These are phyloP conservation scores for Microcebus lehilahytsara DNA, from an alignment of 2,113 vertebrate genomes.

Conservation along the genomic window DNA sequence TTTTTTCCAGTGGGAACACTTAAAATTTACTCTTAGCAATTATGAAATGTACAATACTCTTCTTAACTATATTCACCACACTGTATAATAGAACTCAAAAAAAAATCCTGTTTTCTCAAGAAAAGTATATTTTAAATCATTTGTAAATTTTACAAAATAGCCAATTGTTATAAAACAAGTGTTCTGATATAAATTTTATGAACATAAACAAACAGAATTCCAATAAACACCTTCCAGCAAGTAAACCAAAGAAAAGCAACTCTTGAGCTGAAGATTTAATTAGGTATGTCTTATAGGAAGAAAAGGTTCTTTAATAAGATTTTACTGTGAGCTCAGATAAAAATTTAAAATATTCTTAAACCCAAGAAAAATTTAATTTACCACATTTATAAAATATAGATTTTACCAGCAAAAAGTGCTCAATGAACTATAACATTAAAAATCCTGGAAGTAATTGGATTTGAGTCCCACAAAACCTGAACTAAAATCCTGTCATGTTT, in stretches of 20 bases:
- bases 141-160: conserved; percentile 28
- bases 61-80: neutral
- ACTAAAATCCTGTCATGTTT: conserved; percentile 34
- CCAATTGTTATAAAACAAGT: neutral
- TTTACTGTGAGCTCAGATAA: conserved; percentile 27
- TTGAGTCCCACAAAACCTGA: conserved; percentile 6
- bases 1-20: neutral
- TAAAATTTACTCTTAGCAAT: neutral
- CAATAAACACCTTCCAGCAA: neutral
- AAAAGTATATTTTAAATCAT: neutral
- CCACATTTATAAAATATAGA: conserved; percentile 47
- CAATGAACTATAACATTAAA: conserved; percentile 34
- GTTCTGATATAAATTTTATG: neutral
- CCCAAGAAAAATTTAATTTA: conserved; percentile 42
- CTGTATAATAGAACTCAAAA: neutral
- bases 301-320: conserved; percentile 12
- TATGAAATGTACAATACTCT: neutral
- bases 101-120: neutral
- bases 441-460: conserved; percentile 2
- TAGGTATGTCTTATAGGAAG: neutral
- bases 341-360: conserved; percentile 49
- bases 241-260: neutral
- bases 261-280: conserved; percentile 21
- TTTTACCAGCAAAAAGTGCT: conserved; percentile 10
- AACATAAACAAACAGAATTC: neutral